Conservation (phyloP, 2,113 vertebrate species). For the Columba janthina region DNA sequence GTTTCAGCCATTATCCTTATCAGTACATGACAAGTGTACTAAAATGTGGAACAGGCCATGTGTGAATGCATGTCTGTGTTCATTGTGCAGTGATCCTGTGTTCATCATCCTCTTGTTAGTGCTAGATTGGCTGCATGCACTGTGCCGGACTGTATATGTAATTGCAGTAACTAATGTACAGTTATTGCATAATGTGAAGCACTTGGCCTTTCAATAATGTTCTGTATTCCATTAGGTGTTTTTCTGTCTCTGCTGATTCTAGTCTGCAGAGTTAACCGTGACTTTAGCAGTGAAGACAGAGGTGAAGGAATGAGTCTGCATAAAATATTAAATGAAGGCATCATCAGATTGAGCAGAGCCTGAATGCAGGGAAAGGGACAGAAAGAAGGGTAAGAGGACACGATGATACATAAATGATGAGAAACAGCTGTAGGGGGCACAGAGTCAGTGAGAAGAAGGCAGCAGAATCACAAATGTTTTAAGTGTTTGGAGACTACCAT, state of each 20-base stretch:
- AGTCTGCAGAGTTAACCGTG: background rate
- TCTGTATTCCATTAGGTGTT: background rate
- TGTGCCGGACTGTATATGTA: rapidly evolving
- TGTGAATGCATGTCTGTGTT: background rate
- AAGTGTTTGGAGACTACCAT: background rate
- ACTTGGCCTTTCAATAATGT: background rate
- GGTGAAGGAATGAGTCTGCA: background rate
- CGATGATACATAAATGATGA: background rate
- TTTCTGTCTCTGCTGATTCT: background rate
- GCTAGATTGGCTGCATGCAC: rapidly evolving
- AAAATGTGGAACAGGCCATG: background rate
- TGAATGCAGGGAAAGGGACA: background rate
- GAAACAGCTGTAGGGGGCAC: background rate
- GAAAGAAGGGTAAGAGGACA: background rate
- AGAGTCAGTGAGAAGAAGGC: background rate
- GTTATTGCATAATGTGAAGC: background rate
- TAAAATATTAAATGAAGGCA: background rate
- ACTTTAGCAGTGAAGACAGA: background rate
- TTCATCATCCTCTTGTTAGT: background rate
- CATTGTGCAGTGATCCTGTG: background rate
- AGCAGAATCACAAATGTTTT: background rate
- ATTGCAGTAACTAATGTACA: background rate
- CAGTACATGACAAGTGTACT: background rate
- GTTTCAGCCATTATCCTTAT: no score
- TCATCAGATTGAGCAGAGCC: background rate